A percentile compares a stretch with the other conserved stretches of the same genome.
Evolutionary conservation across 2,113 vertebrate genomes (phyloP).

Genomic region (Engraulis encrasicolus): DNA sequence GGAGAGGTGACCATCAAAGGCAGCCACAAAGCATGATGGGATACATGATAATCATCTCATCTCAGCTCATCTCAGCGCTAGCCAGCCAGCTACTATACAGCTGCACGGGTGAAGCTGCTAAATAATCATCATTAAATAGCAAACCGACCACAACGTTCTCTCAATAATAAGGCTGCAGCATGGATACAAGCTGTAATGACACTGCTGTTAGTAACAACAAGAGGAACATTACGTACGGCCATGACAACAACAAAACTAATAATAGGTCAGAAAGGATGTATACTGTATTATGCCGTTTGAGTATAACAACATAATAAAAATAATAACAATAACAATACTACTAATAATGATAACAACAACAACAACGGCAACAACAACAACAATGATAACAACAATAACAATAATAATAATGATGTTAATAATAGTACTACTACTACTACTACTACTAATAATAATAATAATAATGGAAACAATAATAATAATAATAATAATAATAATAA

Average conservation of each 20-base stretch:
- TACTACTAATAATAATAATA: too few relatives aligned
- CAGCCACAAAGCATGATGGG: slow-evolving; percentile 42
- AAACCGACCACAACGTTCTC: neutral
- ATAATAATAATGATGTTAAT: neutral
- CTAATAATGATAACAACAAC: too few relatives aligned
- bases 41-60: slow-evolving; percentile 25
- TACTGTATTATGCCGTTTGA: too few relatives aligned
- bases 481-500: neutral
- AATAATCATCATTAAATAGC: slow-evolving; percentile 19
- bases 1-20: slow-evolving; percentile 53
- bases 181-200: neutral
- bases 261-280: too few relatives aligned
- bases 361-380: too few relatives aligned
- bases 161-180: neutral
- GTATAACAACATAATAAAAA: neutral
- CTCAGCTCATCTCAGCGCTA: too few relatives aligned
- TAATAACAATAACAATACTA: neutral
- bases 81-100: neutral
- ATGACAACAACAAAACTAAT: too few relatives aligned
- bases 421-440: too few relatives aligned
- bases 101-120: slow-evolving; percentile 5
- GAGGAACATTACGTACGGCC: too few relatives aligned
- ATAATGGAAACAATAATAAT: neutral
- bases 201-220: neutral
- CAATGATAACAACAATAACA: neutral